These are phyloP conservation scores for Acrocyrtus sp. DNA, from an alignment of 2,888 invertebrate genomes.

Conservation along the genomic window DNA sequence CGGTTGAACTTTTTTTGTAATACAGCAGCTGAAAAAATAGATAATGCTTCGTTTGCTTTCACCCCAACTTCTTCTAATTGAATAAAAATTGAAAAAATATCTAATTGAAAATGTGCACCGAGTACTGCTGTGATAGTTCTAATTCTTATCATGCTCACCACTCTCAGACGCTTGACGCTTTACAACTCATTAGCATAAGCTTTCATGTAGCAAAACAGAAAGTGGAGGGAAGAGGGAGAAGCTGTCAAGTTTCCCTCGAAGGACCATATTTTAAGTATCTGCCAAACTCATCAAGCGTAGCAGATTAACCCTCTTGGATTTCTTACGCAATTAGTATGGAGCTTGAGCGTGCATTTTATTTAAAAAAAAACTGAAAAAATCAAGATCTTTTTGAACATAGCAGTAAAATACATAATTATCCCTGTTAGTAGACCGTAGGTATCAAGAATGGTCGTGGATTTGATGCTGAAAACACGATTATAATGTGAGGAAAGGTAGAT, in stretches of 20 bases:
- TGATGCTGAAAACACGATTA: constrained; percentile 17
- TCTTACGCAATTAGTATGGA: constrained; percentile 11
- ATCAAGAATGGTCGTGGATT: constrained; percentile 18
- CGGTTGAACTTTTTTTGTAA: neutral
- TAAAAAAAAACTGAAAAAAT: too few relatives aligned
- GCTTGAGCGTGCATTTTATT: neutral
- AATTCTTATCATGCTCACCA: too few relatives aligned
- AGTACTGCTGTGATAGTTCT: too few relatives aligned
- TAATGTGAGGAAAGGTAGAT: constrained; percentile 35
- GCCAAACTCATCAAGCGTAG: constrained; percentile 22
- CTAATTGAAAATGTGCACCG: too few relatives aligned
- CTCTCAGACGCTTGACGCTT: too few relatives aligned
- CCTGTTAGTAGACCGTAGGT: constrained; percentile 21
- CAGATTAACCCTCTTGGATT: too few relatives aligned
- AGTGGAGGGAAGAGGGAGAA: too few relatives aligned
- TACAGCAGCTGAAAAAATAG: neutral
- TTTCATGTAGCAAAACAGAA: too few relatives aligned
- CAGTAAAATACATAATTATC: too few relatives aligned
- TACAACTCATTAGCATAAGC: too few relatives aligned
- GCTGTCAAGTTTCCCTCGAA: too few relatives aligned
- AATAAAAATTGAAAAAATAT: neutral
- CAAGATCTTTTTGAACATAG: too few relatives aligned
- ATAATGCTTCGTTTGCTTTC: neutral
- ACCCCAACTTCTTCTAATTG: neutral
- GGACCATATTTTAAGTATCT: constrained; percentile 2